Base-by-base conservation (phyloP, 1,140 invertebrate genomes). In the Ceratina japonica region DNA sequence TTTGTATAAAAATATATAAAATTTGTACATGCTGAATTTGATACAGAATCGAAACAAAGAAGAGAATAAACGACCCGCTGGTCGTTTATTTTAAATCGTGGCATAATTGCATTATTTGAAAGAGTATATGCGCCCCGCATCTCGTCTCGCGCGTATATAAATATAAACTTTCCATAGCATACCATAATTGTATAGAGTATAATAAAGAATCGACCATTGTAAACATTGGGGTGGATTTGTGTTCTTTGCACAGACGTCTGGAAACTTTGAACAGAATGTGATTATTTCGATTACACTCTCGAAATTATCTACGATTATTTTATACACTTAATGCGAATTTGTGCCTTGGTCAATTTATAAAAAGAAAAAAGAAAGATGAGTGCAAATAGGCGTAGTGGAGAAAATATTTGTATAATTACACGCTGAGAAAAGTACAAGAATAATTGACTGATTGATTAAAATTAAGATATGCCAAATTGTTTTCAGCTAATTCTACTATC, bases 201-300 rank as follows among this genome's bases (percentile, higher is more conserved):
- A 86, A 84, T 87, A 87, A 87, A 81, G 37, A 61, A 59, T 78
- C 66, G 69, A 81, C 44, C 54, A 86, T 84, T 73, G 62, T 86
- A 83, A 84, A 61, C 71, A 83, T 66, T 54, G 62, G 22, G 51
- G 52, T 86, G 71, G 15, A 83, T 74, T 71, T 86, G 37, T 76
- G 76, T 79, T 79, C 70, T 73, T 74, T 82, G 51, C 63, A 73
- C 81, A 65, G 59, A 65, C 37, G 44, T 80, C 49, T 31, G 15
- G 20, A 63, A 61, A 74, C 70, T 77, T 61, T 74, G n/a, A 51
- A 65, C 62, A 77, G 68, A 49, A 54, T 44, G 59, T 27, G 58
- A 69, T 62, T 15, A 44, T 44, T 59, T 31, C 49, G 54, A 51
- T 78, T 78, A 56, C 15, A 24, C 0, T 52, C 22, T 62, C 15